Percentiles rank a stretch among this genome's conserved stretches.
Evolutionary conservation across 1,140 invertebrate genomes (phyloP).

Genomic region (Matsumurasca onukii): DNA sequence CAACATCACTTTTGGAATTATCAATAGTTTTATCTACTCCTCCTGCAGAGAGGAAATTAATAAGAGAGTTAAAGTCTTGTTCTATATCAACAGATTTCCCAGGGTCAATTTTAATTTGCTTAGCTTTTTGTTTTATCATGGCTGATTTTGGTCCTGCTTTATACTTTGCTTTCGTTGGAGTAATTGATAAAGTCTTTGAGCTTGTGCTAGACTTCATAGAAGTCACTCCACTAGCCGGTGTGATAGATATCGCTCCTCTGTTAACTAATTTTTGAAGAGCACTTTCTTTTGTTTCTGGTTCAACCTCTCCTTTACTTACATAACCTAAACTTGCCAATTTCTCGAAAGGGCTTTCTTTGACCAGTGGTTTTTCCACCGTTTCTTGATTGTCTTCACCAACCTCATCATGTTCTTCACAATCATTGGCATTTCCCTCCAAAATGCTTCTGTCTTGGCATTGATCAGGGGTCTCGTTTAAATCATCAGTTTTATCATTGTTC

Average conservation of each 20-base stretch:
- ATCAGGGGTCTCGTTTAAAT: background rate
- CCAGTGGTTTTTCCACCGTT: too few species aligned
- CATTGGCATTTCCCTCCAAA: background rate
- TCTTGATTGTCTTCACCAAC: too few species aligned
- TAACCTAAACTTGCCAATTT: constrained; percentile 9
- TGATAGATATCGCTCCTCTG: constrained; percentile 2
- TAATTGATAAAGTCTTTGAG: background rate
- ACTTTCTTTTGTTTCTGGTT: constrained; percentile 1
- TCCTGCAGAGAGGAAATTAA: constrained; percentile 11
- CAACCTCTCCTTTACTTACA: background rate
- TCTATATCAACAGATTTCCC: constrained; percentile 1
- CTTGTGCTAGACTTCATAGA: background rate
- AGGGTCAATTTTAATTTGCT: constrained; percentile 17
- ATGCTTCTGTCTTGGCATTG: background rate
- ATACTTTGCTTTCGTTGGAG: background rate
- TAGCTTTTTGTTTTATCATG: background rate
- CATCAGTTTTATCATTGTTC: background rate
- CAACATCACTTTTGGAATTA: background rate
- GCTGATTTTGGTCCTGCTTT: constrained; percentile 2
- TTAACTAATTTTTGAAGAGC: constrained; percentile 5
- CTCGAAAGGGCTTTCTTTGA: background rate
- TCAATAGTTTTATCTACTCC: background rate
- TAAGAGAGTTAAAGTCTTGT: constrained; percentile 12
- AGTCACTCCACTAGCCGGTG: background rate
- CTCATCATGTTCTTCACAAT: too few species aligned